Conservation (phyloP, 2,888 invertebrate species). For the Pegoplata infirma region DNA sequence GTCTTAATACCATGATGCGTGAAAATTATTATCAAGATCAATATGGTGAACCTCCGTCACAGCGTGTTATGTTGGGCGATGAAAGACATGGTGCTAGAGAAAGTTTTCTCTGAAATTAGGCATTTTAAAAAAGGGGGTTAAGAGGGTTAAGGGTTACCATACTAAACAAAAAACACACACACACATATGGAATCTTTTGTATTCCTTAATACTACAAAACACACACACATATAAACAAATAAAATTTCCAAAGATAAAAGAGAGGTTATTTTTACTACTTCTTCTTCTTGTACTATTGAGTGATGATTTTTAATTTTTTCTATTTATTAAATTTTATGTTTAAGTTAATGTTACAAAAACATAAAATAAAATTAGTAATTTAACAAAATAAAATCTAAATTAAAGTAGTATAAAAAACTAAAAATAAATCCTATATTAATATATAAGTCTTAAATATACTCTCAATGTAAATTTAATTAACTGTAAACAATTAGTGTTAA, state of each 20-base stretch:
- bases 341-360: conserved; percentile 1
- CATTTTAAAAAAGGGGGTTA: conserved; percentile 18
- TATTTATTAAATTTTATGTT: not conserved
- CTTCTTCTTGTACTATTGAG: conserved; percentile 24
- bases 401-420: not conserved
- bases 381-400: too few relatives aligned
- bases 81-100: conserved; percentile 78
- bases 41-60: conserved; percentile 87
- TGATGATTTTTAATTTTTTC: conserved; percentile 24
- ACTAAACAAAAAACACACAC: not conserved
- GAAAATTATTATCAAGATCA: conserved; percentile 95
- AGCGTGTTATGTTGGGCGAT: conserved; percentile 77
- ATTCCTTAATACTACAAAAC: conserved; percentile 27
- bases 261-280: not conserved
- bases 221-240: not conserved
- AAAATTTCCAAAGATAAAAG: conserved; percentile 11
- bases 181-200: too few relatives aligned
- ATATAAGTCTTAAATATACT: conserved; percentile 22
- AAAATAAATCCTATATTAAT: conserved; percentile 1
- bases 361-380: not conserved
- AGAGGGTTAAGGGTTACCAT: not conserved
- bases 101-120: conserved; percentile 78
- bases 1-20: conserved; percentile 94
- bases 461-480: conserved; percentile 25
- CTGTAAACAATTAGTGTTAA: not conserved